Percentiles rank a stretch among this genome's conserved stretches.
phyloP scores from a whole-genome alignment of 2,113 vertebrate genomes.

The Kryptolebias marmoratus region DNA sequence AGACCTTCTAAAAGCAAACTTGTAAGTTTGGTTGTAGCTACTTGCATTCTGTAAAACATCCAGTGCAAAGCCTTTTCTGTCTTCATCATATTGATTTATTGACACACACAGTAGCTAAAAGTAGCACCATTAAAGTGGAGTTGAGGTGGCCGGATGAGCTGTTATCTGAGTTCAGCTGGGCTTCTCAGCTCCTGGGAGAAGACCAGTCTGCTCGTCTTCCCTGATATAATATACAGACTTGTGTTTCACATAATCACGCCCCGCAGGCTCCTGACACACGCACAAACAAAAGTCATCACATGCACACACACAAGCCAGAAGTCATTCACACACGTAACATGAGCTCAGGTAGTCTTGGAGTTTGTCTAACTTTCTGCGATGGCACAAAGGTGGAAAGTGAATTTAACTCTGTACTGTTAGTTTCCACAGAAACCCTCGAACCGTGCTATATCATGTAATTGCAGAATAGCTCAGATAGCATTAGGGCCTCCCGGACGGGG shows the following conservation, averaged over 20 bases:
- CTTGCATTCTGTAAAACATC: background rate
- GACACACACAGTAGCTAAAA: constrained; percentile 31
- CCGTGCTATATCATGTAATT: constrained; percentile 63
- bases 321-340: constrained; percentile 23
- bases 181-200: constrained; percentile 26
- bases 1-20: constrained; percentile 20
- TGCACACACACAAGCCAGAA: constrained; percentile 8
- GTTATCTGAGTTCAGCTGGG: constrained; percentile 17
- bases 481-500: constrained; percentile 27
- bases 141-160: constrained; percentile 21
- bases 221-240: constrained; percentile 53
- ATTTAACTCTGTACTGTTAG: constrained; percentile 63
- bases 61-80: background rate
- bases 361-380: constrained; percentile 32
- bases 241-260: constrained; percentile 63
- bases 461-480: constrained; percentile 62
- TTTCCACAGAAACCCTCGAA: constrained; percentile 63
- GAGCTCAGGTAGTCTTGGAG: constrained; percentile 39
- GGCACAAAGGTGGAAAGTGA: constrained; percentile 63
- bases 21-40: constrained; percentile 12
- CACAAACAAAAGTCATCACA: constrained; percentile 1
- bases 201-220: constrained; percentile 50
- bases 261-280: constrained; percentile 27
- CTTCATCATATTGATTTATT: constrained; percentile 18
- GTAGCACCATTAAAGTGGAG: constrained; percentile 30